Percentiles rank a stretch among this genome's conserved stretches.
Evolutionary conservation across 2,888 invertebrate genomes (phyloP).

Genomic region (Heteromyza rotundicornis): DNA sequence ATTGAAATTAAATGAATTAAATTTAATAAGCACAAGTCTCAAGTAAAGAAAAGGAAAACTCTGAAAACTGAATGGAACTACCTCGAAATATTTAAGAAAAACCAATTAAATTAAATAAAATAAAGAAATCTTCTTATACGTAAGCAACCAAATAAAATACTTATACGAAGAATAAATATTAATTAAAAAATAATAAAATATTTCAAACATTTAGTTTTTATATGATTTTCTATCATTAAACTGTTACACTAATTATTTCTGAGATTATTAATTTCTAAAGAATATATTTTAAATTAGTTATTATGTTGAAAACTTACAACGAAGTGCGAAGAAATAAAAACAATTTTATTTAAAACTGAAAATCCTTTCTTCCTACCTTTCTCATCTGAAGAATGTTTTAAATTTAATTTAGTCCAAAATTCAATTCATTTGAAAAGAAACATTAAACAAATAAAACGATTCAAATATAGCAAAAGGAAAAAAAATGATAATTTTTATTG

Average conservation of each 20-base stretch:
- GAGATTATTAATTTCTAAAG: too few relatives aligned
- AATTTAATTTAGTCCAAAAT: neutral
- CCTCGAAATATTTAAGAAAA: too few relatives aligned
- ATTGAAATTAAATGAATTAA: neutral
- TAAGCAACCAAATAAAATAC: constrained; percentile 38
- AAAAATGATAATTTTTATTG: constrained; percentile 1
- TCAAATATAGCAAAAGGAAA: neutral
- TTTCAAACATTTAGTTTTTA: too few relatives aligned
- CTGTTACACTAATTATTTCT: too few relatives aligned
- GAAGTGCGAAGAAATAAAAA: constrained; percentile 25
- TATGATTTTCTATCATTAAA: too few relatives aligned
- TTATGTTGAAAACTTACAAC: constrained; percentile 23
- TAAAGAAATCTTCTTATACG: constrained; percentile 39
- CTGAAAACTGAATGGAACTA: neutral
- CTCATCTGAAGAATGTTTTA: neutral
- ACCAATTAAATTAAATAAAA: neutral
- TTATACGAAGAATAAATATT: constrained; percentile 34
- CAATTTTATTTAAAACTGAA: constrained; percentile 7
- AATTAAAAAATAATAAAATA: too few relatives aligned
- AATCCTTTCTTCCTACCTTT: neutral
- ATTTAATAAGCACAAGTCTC: neutral
- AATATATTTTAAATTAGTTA: too few relatives aligned
- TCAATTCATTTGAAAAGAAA: neutral
- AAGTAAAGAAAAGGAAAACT: neutral
- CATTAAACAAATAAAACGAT: neutral